Conservation (phyloP, 2,113 vertebrate genomes). For the Paramormyrops kingsleyae region DNA sequence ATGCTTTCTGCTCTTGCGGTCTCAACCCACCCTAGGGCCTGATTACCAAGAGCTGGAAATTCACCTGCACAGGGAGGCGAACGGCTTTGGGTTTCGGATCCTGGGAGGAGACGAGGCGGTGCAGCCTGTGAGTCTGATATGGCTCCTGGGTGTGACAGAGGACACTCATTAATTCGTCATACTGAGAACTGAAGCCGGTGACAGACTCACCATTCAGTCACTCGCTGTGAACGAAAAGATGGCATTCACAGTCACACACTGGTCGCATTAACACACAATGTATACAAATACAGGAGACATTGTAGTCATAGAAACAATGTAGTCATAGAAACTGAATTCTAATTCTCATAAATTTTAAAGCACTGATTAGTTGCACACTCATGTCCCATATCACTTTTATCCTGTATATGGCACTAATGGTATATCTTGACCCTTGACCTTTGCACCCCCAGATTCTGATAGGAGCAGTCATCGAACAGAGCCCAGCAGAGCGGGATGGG, state of each 20-base stretch:
- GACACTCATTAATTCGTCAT: background rate
- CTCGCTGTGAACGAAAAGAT: background rate
- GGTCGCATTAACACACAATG: background rate
- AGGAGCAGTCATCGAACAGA: constrained; percentile 95
- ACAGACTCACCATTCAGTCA: background rate
- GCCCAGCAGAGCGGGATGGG: constrained; percentile 92
- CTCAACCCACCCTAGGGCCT: constrained; percentile 61
- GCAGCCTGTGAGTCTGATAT: constrained; percentile 93
- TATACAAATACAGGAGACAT: background rate
- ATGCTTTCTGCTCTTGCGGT: background rate
- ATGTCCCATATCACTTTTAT: background rate
- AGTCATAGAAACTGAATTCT: background rate
- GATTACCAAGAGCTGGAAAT: constrained; percentile 96
- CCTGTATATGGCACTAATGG: background rate
- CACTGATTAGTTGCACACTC: background rate
- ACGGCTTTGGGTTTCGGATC: constrained; percentile 97
- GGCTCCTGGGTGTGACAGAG: constrained; percentile 40
- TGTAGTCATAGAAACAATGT: background rate
- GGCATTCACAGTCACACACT: background rate
- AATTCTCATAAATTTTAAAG: background rate
- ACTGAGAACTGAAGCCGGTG: background rate
- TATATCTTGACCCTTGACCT: background rate
- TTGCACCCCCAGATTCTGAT: constrained; percentile 83
- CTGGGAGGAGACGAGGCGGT: constrained; percentile 97
- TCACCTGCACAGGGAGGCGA: constrained; percentile 95